Percentiles rank a stretch among this genome's conserved stretches.
Evolutionary conservation across 2,113 vertebrate species (phyloP).

Genomic region (Dipodomys merriami): DNA sequence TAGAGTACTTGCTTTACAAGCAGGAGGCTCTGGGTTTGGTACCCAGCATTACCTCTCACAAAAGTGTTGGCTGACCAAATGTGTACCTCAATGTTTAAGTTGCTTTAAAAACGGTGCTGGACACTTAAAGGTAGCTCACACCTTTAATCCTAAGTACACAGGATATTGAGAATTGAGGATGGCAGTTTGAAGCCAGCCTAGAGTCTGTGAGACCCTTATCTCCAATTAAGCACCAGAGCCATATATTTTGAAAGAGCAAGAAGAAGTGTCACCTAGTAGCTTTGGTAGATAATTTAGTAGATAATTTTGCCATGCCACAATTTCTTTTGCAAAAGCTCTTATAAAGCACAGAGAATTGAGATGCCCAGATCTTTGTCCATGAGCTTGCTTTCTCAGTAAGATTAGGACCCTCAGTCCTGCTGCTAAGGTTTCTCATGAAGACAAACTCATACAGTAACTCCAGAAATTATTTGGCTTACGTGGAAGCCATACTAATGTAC

Average conservation of each 20-base stretch:
- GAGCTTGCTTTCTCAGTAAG: neutral
- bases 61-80: neutral
- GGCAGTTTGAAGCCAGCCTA: no score
- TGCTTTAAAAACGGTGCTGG: neutral
- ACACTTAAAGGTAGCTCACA: no score
- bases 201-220: no score
- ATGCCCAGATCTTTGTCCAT: neutral
- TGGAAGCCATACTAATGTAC: neutral
- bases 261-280: neutral
- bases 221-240: no score
- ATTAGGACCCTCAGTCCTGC: neutral
- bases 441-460: neutral
- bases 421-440: neutral
- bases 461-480: neutral
- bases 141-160: neutral
- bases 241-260: slow-evolving; percentile 7
- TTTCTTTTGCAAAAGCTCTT: slow-evolving; percentile 6
- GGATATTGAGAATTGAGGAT: no score
- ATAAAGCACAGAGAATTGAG: neutral
- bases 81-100: neutral
- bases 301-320: neutral
- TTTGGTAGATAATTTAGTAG: slow-evolving; percentile 22
- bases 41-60: no score
- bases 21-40: no score
- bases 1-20: neutral